Percentiles rank a stretch among this genome's conserved stretches.
Evolutionary conservation across 2,888 invertebrate genomes (phyloP).

Genomic region (Gymnocheta viridis): DNA sequence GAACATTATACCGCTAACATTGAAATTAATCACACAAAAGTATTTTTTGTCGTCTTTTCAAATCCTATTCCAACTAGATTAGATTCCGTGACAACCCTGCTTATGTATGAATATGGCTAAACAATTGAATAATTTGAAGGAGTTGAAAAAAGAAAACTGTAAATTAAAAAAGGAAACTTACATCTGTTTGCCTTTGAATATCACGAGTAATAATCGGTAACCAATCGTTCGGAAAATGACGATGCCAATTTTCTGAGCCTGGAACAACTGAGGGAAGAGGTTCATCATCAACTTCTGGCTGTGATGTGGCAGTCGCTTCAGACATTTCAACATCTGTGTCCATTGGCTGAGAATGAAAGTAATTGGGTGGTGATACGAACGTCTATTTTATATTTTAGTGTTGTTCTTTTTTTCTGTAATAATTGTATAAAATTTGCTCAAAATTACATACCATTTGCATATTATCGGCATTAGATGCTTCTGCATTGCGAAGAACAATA

Average conservation of each 20-base stretch:
- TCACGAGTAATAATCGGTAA: slow-evolving; percentile 93
- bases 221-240: slow-evolving; percentile 89
- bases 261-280: slow-evolving; percentile 83
- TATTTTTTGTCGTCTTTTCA: no score
- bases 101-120: no score
- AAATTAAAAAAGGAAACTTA: slow-evolving; percentile 56
- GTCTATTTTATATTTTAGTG: slow-evolving; percentile 36
- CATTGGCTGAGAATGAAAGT: slow-evolving; percentile 80
- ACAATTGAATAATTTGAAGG: no score
- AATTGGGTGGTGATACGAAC: slow-evolving; percentile 64
- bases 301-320: slow-evolving; percentile 70
- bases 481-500: slow-evolving; percentile 74
- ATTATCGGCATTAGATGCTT: slow-evolving; percentile 35
- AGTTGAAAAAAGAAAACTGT: neutral
- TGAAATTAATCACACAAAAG: no score
- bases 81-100: no score
- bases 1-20: no score
- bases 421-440: neutral
- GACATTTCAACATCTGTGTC: slow-evolving; percentile 83
- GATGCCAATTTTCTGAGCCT: slow-evolving; percentile 85
- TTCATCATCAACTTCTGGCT: slow-evolving; percentile 72
- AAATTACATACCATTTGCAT: slow-evolving; percentile 48
- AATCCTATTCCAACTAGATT: no score
- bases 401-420: slow-evolving; percentile 4
- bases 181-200: slow-evolving; percentile 86